Base-by-base conservation (phyloP, 1,140 invertebrate genomes). In the Cotesia typhae region DNA sequence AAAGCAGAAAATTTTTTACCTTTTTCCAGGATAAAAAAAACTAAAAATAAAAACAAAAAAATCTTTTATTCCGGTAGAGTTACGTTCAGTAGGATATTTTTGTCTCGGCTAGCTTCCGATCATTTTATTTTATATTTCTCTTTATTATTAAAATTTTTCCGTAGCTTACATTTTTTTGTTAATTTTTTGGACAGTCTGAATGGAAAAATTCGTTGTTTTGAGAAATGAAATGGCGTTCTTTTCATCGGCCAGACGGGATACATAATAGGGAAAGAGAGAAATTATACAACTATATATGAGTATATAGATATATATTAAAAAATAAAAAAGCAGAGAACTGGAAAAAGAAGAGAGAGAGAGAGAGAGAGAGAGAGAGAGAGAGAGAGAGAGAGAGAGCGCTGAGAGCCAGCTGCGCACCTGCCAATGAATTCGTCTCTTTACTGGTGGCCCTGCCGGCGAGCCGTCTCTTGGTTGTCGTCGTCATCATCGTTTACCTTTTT, bases 391-490 rank as follows among this genome's bases (percentile, higher is more conserved):
- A 65, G 67, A 53, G 57, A 35, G 57, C 75, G 36, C 14, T 51
- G 74, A 59, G 35, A 72, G 7, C 57, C 67, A 71, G 20, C 66
- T 72, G 75, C 63, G 65, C 71, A 72, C 71, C 71, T 73, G 71
- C 70, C 74, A 73, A 73, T 73, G 74, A 75, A 75, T 75, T 73
- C 71, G 60, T 73, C 74, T 73, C 71, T 57, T 61, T 14, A 55
- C 37, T 70, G 14, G 12, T 35, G 41, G 41, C 41, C 41, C 4
- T 47, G 41, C 41, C 41, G 41, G 41, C 41, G 41, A 47, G 41
- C 41, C 41, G 41, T 47, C 41, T 47, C 41, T 7, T 47, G 41
- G 6, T 47, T 47, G 41, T 47, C 41, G 41, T 47, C 5, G 41
- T 47, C 41, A 47, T 47, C 41, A 47, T 47, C 41, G 7, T 47